These are phyloP conservation scores for Gymnoscelis rufifasciata DNA, from an alignment of 2,888 invertebrate genomes.

Conservation along the genomic window DNA sequence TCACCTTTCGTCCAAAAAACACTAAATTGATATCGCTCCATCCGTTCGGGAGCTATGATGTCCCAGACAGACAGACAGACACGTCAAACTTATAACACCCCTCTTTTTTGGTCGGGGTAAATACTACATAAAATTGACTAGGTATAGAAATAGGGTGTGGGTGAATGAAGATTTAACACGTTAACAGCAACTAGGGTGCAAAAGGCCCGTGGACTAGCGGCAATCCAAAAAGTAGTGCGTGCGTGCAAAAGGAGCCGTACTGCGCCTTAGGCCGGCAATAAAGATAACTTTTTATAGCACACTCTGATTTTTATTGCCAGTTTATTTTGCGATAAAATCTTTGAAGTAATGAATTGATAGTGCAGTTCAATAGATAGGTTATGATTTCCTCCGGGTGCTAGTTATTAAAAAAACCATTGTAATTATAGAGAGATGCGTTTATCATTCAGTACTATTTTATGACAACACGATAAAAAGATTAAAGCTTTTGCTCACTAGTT, in stretches of 20 bases:
- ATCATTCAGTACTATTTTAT: no score
- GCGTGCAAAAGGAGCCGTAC: conserved; percentile 2
- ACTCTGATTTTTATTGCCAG: conserved; percentile 25
- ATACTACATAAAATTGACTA: no score
- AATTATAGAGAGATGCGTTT: no score
- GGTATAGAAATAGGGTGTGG: no score
- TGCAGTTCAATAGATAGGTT: conserved; percentile 12
- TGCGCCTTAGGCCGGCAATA: conserved; percentile 16
- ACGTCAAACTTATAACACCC: no score
- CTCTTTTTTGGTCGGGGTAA: no score
- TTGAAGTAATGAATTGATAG: conserved; percentile 15
- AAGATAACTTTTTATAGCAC: conserved; percentile 23
- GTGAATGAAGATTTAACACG: background rate
- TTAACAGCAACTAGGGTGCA: background rate
- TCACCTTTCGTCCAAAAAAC: no score
- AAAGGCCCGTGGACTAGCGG: background rate
- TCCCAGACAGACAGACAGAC: no score
- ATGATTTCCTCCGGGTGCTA: conserved; percentile 3
- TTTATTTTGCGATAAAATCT: conserved; percentile 24
- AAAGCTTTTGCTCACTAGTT: no score
- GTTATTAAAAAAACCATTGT: background rate
- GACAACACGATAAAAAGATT: no score
- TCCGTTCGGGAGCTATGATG: no score
- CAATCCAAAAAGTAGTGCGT: background rate
- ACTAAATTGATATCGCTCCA: no score